These are phyloP conservation scores for Glomeris maerens DNA, from an alignment of 1,140 invertebrate species.

Conservation along the genomic window DNA sequence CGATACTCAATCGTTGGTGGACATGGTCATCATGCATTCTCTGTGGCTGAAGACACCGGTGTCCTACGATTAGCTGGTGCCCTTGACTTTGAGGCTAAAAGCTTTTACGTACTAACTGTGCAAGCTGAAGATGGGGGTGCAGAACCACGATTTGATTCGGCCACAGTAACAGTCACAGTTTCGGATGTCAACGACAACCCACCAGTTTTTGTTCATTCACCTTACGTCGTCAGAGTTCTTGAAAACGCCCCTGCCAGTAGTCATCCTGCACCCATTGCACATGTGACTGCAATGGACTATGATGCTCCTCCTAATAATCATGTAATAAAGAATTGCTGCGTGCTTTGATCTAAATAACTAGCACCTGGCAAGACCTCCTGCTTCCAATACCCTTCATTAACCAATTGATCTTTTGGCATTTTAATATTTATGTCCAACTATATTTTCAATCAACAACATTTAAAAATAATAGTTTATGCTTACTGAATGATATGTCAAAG, in stretches of 20 bases:
- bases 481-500: not conserved
- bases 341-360: too few species aligned
- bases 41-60: slow-evolving; percentile 76
- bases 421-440: too few species aligned
- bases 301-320: slow-evolving; percentile 80
- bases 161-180: slow-evolving; percentile 46
- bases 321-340: too few species aligned
- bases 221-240: slow-evolving; percentile 80
- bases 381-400: too few species aligned
- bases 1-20: slow-evolving; percentile 76
- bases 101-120: slow-evolving; percentile 63
- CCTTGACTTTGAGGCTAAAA: slow-evolving; percentile 77
- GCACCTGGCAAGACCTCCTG: too few species aligned
- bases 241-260: slow-evolving; percentile 54
- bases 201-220: slow-evolving; percentile 77
- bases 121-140: slow-evolving; percentile 67
- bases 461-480: too few species aligned
- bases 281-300: slow-evolving; percentile 70
- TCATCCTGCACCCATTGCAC: slow-evolving; percentile 44
- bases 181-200: slow-evolving; percentile 90
- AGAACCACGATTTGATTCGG: slow-evolving; percentile 46
- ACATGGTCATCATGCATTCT: slow-evolving; percentile 77
- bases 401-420: not conserved
- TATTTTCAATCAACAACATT: too few species aligned
- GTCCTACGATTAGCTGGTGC: slow-evolving; percentile 76